Conservation (phyloP, 2,888 invertebrate genomes). For the Scotopteryx bipunctaria region DNA sequence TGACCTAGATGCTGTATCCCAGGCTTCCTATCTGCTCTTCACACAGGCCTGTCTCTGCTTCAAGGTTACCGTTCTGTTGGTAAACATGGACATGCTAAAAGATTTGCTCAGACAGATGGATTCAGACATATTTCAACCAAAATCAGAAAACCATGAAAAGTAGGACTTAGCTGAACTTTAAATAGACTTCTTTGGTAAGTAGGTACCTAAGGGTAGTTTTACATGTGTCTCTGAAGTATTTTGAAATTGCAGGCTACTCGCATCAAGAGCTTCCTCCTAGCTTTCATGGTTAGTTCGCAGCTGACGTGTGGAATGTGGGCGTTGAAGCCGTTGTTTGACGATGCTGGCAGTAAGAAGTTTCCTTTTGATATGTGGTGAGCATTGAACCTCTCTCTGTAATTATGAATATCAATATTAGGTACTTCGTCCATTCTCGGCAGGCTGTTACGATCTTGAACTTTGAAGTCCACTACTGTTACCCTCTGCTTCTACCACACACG, state of each 20-base stretch:
- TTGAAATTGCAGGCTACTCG: slow-evolving; percentile 57
- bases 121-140: slow-evolving; percentile 58
- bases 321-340: slow-evolving; percentile 68
- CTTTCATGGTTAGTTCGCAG: slow-evolving; percentile 69
- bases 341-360: slow-evolving; percentile 62
- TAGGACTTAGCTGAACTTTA: slow-evolving; percentile 33
- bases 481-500: too few relatives aligned
- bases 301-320: slow-evolving; percentile 68
- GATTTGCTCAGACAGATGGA: slow-evolving; percentile 60
- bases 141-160: slow-evolving; percentile 55
- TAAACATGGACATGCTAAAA: slow-evolving; percentile 54
- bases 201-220: neutral
- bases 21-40: slow-evolving; percentile 68
- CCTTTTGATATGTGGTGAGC: slow-evolving; percentile 76
- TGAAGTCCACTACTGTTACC: too few relatives aligned
- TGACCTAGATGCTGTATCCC: slow-evolving; percentile 67
- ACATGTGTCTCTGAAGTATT: slow-evolving; percentile 45
- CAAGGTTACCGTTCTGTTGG: slow-evolving; percentile 66
- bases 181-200: neutral
- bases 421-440: too few relatives aligned
- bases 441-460: too few relatives aligned
- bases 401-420: too few relatives aligned
- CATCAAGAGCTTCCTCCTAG: slow-evolving; percentile 63
- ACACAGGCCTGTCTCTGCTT: slow-evolving; percentile 74
- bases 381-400: too few relatives aligned